A percentile compares a stretch with the other conserved stretches of the same genome.
Conservation (phyloP, 2,113 vertebrate species). For the Lepus timidus region DNA sequence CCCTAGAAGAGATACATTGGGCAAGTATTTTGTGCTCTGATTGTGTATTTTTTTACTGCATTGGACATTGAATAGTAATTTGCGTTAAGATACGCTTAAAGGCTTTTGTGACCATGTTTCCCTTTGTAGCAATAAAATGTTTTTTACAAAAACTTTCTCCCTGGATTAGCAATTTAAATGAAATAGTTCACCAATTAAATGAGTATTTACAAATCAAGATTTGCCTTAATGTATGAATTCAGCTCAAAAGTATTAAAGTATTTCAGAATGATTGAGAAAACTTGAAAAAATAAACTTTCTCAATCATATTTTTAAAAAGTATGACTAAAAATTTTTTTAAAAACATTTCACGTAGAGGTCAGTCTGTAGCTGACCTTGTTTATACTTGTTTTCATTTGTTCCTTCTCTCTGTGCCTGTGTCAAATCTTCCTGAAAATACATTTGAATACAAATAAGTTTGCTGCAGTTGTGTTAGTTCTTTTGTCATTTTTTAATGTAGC, state of each 20-base stretch:
- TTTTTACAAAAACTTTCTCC: slow-evolving; percentile 77
- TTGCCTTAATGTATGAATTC: slow-evolving; percentile 79
- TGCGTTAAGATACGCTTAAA: slow-evolving; percentile 85
- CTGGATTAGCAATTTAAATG: slow-evolving; percentile 72
- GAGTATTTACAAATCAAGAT: slow-evolving; percentile 74
- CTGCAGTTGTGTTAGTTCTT: slow-evolving; percentile 61
- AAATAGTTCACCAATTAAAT: slow-evolving; percentile 71
- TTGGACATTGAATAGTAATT: slow-evolving; percentile 87
- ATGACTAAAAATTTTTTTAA: slow-evolving; percentile 71
- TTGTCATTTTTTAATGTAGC: slow-evolving; percentile 5
- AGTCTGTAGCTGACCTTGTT: slow-evolving; percentile 66
- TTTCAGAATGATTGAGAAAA: slow-evolving; percentile 74
- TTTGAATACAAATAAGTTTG: slow-evolving; percentile 72
- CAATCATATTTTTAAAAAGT: slow-evolving; percentile 72
- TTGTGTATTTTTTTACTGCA: slow-evolving; percentile 84
- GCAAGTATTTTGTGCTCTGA: slow-evolving; percentile 84
- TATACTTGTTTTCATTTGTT: slow-evolving; percentile 74
- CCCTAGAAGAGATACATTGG: slow-evolving; percentile 79
- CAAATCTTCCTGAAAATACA: slow-evolving; percentile 77
- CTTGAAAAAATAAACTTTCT: slow-evolving; percentile 69
- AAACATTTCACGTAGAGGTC: slow-evolving; percentile 63
- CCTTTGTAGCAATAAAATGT: slow-evolving; percentile 90
- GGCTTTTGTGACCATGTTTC: slow-evolving; percentile 87
- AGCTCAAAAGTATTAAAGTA: slow-evolving; percentile 34
- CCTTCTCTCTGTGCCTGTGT: slow-evolving; percentile 65